Evolutionary conservation across 2,113 vertebrate species (phyloP).

Genomic region (Hipposideros armiger): DNA sequence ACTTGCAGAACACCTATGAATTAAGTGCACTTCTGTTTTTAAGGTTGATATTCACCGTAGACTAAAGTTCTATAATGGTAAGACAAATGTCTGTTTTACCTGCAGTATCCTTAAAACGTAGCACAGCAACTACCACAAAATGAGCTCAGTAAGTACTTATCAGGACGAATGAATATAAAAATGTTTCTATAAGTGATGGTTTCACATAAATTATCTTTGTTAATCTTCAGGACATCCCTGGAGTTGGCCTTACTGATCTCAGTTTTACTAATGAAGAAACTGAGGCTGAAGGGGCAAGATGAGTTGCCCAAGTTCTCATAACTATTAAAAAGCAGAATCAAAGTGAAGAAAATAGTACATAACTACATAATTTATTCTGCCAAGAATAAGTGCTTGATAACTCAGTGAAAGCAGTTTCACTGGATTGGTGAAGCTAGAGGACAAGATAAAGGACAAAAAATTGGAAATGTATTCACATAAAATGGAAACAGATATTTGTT

Average conservation of each 20-base stretch:
- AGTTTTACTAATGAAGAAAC: conserved; percentile 11
- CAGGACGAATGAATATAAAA: not conserved
- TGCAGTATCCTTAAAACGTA: not conserved
- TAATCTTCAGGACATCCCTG: not conserved
- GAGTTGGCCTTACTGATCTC: not conserved
- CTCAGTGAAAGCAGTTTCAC: not conserved
- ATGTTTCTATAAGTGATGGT: not conserved
- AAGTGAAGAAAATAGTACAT: not conserved
- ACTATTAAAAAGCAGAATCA: not conserved
- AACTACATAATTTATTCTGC: not conserved
- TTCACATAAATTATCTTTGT: not conserved
- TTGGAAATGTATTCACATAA: not conserved
- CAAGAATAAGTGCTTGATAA: not conserved
- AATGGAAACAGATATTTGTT: not conserved
- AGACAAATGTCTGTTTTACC: not conserved
- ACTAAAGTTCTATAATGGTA: not conserved
- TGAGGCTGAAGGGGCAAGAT: not conserved
- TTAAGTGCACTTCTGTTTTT: not conserved
- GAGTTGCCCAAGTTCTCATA: not conserved
- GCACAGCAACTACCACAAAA: not conserved
- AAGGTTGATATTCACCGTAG: not conserved
- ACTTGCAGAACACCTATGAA: not conserved
- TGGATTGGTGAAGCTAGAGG: not conserved
- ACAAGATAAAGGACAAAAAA: not conserved
- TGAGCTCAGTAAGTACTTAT: not conserved